A percentile compares a stretch with the other conserved stretches of the same genome.
phyloP scores from a whole-genome alignment of 2,888 invertebrate genomes.

The Lycophotia porphyrea region DNA sequence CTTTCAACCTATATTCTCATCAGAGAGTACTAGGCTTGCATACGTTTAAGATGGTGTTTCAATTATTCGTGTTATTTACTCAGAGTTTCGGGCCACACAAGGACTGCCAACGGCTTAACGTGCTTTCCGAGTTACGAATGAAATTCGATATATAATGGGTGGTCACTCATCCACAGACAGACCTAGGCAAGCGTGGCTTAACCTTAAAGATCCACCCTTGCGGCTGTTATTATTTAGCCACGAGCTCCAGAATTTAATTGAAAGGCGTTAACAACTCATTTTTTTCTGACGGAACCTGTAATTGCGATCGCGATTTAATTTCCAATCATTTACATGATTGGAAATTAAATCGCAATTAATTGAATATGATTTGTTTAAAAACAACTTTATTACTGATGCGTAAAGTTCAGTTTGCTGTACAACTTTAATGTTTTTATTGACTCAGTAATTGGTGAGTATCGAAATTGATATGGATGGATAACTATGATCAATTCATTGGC shows the following conservation, averaged over 20 bases:
- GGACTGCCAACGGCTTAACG: no score
- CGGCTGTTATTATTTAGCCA: background rate
- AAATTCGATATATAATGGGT: no score
- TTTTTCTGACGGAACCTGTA: background rate
- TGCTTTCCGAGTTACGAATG: no score
- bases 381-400: background rate
- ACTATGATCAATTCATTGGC: background rate
- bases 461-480: constrained; percentile 6
- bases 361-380: background rate
- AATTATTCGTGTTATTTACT: no score
- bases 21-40: no score
- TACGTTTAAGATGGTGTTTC: no score
- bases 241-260: background rate
- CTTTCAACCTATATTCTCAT: no score
- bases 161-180: no score
- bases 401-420: background rate
- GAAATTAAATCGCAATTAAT: no score
- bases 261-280: background rate
- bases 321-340: background rate
- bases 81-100: no score
- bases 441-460: background rate
- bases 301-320: background rate
- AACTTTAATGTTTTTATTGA: background rate
- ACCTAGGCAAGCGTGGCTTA: background rate
- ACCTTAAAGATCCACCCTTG: background rate